These are phyloP conservation scores for Babyrousa celebensis DNA, from an alignment of 2,797 vertebrate genomes.

Conservation along the genomic window DNA sequence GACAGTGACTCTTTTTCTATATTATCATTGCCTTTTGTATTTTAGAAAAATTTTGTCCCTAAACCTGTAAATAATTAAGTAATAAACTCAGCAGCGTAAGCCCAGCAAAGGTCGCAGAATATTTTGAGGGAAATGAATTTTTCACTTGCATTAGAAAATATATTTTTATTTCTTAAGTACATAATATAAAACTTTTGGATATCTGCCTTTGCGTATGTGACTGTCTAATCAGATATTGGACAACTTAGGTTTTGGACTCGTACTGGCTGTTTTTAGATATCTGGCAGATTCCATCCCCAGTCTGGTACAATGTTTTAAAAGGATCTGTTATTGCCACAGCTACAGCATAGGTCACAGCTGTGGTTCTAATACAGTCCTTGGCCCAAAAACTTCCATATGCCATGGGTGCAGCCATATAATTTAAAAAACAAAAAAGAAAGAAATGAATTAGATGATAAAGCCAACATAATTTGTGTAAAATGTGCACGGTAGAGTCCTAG, in stretches of 20 bases:
- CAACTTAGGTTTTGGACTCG: not conserved
- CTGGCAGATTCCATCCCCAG: not conserved
- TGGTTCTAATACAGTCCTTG: too few species aligned
- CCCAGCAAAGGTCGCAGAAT: constrained; percentile 31
- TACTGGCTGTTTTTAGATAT: not conserved
- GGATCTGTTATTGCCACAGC: too few species aligned
- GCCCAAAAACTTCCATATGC: too few species aligned
- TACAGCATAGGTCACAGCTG: too few species aligned
- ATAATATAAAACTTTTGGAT: not conserved
- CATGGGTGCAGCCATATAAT: too few species aligned
- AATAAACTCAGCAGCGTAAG: constrained; percentile 29
- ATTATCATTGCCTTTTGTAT: constrained; percentile 27
- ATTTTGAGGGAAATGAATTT: constrained; percentile 15
- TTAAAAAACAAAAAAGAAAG: not conserved
- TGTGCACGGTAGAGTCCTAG: not conserved
- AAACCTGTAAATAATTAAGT: not conserved
- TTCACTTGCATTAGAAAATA: constrained; percentile 52
- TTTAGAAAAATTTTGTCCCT: constrained; percentile 26
- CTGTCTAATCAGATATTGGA: not conserved
- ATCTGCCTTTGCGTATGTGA: constrained; percentile 10
- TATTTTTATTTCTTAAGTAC: constrained; percentile 16
- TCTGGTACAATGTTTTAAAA: too few species aligned
- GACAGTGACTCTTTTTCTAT: not conserved
- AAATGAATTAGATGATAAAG: not conserved
- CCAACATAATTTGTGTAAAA: not conserved